Evolutionary conservation across 2,797 vertebrate genomes (phyloP), one percentile per base, ranked within the genome.

Genomic region (Eulemur coronatus): DNA sequence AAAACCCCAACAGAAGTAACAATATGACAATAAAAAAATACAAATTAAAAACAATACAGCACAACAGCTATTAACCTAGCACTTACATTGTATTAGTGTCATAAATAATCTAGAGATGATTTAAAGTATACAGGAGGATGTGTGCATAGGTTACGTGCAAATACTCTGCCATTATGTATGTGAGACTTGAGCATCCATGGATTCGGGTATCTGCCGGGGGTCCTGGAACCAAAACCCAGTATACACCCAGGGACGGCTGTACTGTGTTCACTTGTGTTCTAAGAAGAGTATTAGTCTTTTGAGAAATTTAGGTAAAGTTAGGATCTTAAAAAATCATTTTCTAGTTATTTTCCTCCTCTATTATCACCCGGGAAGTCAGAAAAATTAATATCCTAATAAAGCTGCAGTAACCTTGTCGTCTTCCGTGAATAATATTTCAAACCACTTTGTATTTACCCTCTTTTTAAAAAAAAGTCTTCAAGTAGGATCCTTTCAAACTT

Each of bases 341-440:
- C 18, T 84, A n/a, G 1, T 28, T 57, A 72, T 33, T 88, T 67
- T 22, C 7, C 41, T 84, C 22, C 48, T 91, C 46, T 57, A 24
- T 52, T 22, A 33, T 7, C 43, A 46, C 20, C 48, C 2, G 41
- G 72, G 38, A 75, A 92, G 17, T 55, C 50, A 75, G 33, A 94
- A 91, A 78, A 80, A 46, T n/a, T 59, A 89, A 30, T n/a, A 75
- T n/a, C 14, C 43, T 46, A 22, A 30, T 67, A 35, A 95, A 84
- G 26, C 43, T 59, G 20, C 30, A 55, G 73, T 80, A n/a, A 70
- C 15, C 28, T 28, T 67, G 26, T 43, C 59, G 20, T 80, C 20
- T 86, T 12, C 18, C 46, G 0, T 55, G 46, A 75, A 73, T 75
- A 73, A 24, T 28, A 46, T 73, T 65, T 28, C 65, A 65, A 76